Base-by-base conservation (phyloP, 2,888 invertebrate species). In the Acanthosepion pharaonis region DNA sequence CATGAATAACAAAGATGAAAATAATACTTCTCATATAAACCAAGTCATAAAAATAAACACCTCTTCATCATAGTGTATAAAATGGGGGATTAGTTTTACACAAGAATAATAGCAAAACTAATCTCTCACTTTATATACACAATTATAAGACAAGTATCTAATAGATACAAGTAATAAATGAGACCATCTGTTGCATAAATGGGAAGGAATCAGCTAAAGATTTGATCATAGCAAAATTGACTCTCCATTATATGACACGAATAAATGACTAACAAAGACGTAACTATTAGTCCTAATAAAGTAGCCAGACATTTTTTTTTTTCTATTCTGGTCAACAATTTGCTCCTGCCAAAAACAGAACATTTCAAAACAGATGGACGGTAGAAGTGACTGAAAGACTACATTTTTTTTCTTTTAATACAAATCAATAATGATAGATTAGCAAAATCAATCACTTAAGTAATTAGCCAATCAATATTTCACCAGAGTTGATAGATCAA, bases 341-440 rank as follows among this genome's bases (percentile, higher is more conserved):
- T 59, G 59, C 59, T 59, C 59, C 78, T 78, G n/a, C n/a, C 78
- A 78, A n/a, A 78, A n/a, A n/a, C 78, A 78, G 3, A 33, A 78
- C n/a, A n/a, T 78, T 78, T 78, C n/a, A 78, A 78, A n/a, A 78
- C n/a, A 78, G 33, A 15, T 78, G 78, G 78, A 78, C 78, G 78
- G 78, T 78, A 78, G n/a, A n/a, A 78, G n/a, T 78, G n/a, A n/a
- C 78, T 78, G 28, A 78, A 78, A 78, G 78, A n/a, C n/a, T n/a
- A 15, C 78, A 78, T 78, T 33, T 78, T n/a, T 78, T 78, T 15
- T 78, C 15, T n/a, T 33, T 78, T 11, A 78, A 78, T n/a, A 78
- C 15, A n/a, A 78, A 78, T 78, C 78, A 78, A 78, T 78, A 78
- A 78, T 15, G 78, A 78, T 33, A n/a, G 15, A 78, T 78, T 78